phyloP scores from a whole-genome alignment of 1,140 invertebrate genomes.

The Gryon sp. region DNA sequence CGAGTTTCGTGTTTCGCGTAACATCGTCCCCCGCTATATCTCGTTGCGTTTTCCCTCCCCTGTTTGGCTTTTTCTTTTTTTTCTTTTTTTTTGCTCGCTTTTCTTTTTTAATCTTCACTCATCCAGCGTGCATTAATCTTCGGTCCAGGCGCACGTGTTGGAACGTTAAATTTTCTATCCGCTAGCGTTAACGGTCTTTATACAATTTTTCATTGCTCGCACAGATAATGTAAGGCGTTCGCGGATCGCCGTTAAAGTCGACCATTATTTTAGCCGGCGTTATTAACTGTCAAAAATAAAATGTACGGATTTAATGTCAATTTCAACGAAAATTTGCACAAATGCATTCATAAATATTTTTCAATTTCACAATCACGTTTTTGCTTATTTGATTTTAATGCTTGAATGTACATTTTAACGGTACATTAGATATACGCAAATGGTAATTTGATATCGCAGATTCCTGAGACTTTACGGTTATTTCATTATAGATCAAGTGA shows the following conservation, averaged over 20 bases:
- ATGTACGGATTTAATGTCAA: conserved; percentile 52
- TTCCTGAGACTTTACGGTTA: too few relatives aligned
- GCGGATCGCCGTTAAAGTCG: conserved; percentile 56
- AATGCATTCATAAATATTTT: too few relatives aligned
- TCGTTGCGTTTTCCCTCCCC: not conserved
- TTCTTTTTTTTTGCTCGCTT: not conserved
- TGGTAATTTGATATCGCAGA: too few relatives aligned
- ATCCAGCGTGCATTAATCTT: conserved; percentile 66
- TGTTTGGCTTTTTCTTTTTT: too few relatives aligned
- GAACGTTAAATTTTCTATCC: conserved; percentile 65
- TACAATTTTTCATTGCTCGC: conserved; percentile 67
- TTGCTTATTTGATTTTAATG: too few relatives aligned
- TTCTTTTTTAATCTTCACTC: conserved; percentile 68
- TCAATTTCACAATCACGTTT: too few relatives aligned
- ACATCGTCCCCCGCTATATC: conserved; percentile 13
- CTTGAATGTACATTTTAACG: too few relatives aligned
- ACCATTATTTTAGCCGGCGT: conserved; percentile 61
- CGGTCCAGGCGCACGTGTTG: conserved; percentile 55
- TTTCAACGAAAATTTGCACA: too few relatives aligned
- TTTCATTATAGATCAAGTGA: too few relatives aligned
- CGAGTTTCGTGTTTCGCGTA: conserved; percentile 62
- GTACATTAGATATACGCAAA: too few relatives aligned
- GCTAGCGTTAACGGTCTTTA: conserved; percentile 64
- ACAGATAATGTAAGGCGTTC: conserved; percentile 60
- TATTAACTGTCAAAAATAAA: conserved; percentile 50